Evolutionary conservation across 2,888 invertebrate species (phyloP).

Genomic region (Drosophila sordidula): DNA sequence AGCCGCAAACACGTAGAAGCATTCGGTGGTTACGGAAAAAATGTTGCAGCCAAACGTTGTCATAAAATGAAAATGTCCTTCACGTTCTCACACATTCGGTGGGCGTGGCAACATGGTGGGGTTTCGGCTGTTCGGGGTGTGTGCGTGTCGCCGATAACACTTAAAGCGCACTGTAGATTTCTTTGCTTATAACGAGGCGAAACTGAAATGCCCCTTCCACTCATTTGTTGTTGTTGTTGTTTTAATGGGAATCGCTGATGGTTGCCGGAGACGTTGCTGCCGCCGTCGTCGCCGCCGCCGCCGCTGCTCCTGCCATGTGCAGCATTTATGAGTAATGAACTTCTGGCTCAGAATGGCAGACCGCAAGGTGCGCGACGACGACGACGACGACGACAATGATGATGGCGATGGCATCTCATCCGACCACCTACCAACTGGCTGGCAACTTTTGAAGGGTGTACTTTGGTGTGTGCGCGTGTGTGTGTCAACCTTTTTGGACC

Average conservation of each 20-base stretch:
- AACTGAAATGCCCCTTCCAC: slow-evolving; percentile 35
- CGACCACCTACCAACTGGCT: slow-evolving; percentile 39
- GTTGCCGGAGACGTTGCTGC: slow-evolving; percentile 40
- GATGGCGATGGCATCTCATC: slow-evolving; percentile 63
- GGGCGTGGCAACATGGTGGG: slow-evolving; percentile 44
- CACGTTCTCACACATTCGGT: slow-evolving; percentile 71
- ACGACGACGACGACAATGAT: slow-evolving; percentile 39
- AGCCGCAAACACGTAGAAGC: slow-evolving; percentile 80
- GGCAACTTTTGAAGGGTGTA: slow-evolving; percentile 62
- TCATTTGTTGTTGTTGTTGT: slow-evolving; percentile 62
- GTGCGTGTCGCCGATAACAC: slow-evolving; percentile 81
- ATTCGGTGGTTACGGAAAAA: slow-evolving; percentile 74
- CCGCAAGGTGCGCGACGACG: slow-evolving; percentile 72
- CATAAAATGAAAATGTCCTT: slow-evolving; percentile 80
- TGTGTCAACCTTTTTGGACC: slow-evolving; percentile 60
- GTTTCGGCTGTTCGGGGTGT: slow-evolving; percentile 42
- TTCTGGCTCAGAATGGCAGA: slow-evolving; percentile 77
- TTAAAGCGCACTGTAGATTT: slow-evolving; percentile 80
- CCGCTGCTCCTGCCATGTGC: slow-evolving; percentile 66
- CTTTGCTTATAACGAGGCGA: slow-evolving; percentile 76
- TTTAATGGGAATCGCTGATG: slow-evolving; percentile 68
- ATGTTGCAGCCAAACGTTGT: slow-evolving; percentile 69
- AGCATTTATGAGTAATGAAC: slow-evolving; percentile 83
- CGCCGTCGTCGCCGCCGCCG: too few relatives aligned
- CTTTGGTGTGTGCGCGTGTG: slow-evolving; percentile 24